Evolutionary conservation across 2,113 vertebrate species (phyloP), one percentile per base, ranked within the genome.

Genomic region (Corythoichthys haematopterus): DNA sequence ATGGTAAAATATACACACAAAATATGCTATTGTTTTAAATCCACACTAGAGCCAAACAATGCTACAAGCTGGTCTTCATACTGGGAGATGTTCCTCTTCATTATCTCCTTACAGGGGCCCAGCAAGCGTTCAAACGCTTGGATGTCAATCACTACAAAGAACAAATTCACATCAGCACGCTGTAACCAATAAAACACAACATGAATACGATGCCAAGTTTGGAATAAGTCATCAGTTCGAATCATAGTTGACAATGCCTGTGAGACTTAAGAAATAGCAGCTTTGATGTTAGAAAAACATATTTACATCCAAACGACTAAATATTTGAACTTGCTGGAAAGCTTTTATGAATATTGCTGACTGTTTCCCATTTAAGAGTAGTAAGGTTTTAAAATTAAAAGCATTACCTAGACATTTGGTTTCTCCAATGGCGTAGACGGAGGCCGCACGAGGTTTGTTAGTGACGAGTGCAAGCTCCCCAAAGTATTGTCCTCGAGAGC

Each of bases 101-200:
- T 95, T 91, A 98, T 98, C 88, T 98, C 93, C 94, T 95, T 98
- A 84, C 96, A 98, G 73, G 96, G 93, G 70, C 97, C 97, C 85
- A 98, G 91, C 84, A 98, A 87, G 76, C 97, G 93, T 88, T 98
- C 97, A 72, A 98, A 98, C 0, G 97, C 96, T 88, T 95, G 95
- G 71, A 98, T 91, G 80, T 98, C 96, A 84, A 98, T 98, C 65
- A 98, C 97, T 98, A 86, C 35, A 66, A 73, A 14, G 60, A 68
- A 69, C 10, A 15, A 12, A 36, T 57, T 36, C 10, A 36, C 4
- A 13, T 36, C 2, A 14, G 53, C 33, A 36, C 20, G 12, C 35
- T 13, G 3, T 57, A 28, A 28, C 20, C 20, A 55, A 12, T 43
- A 43, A 43, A 40, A 43, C 20, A 28, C 1, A 43, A 43, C 40